Conservation (phyloP, 2,113 vertebrate genomes). For the Hirundichthys speculiger region DNA sequence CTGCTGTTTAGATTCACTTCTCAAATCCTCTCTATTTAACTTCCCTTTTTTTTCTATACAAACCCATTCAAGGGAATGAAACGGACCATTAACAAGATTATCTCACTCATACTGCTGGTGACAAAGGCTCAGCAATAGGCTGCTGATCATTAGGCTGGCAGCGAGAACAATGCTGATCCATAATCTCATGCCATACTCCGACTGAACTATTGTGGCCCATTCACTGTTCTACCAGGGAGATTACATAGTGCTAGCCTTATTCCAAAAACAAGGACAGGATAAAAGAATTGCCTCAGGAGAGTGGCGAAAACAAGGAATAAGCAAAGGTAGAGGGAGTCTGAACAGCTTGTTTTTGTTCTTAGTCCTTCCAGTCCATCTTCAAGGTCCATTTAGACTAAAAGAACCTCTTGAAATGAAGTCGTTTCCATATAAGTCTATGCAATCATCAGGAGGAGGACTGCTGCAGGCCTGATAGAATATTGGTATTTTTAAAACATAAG, state of each 20-base stretch:
- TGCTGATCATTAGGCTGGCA: conserved; percentile 65
- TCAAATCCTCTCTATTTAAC: conserved; percentile 65
- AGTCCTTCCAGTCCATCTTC: conserved; percentile 20
- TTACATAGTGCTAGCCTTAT: conserved; percentile 37
- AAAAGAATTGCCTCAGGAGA: conserved; percentile 4
- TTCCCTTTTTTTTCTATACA: conserved; percentile 57
- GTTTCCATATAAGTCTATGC: conserved; percentile 23
- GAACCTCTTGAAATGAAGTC: conserved; percentile 32
- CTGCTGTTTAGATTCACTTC: conserved; percentile 53
- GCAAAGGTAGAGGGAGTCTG: conserved; percentile 33
- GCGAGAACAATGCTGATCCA: conserved; percentile 63
- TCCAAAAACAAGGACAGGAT: conserved; percentile 12
- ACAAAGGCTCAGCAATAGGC: conserved; percentile 63
- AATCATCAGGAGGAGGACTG: conserved; percentile 14
- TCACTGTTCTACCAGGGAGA: conserved; percentile 47
- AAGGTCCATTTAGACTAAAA: conserved; percentile 48
- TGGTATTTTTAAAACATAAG: neutral
- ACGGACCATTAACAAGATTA: conserved; percentile 74
- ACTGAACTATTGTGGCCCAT: conserved; percentile 57
- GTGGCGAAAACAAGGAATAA: conserved; percentile 23
- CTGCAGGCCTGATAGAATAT: neutral
- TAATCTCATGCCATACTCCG: conserved; percentile 53
- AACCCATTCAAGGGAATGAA: conserved; percentile 62
- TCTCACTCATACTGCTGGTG: conserved; percentile 58
- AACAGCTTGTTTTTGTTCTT: conserved; percentile 40